phyloP scores from a whole-genome alignment of 2,797 vertebrate genomes.

The Gymnothorax reevesii region DNA sequence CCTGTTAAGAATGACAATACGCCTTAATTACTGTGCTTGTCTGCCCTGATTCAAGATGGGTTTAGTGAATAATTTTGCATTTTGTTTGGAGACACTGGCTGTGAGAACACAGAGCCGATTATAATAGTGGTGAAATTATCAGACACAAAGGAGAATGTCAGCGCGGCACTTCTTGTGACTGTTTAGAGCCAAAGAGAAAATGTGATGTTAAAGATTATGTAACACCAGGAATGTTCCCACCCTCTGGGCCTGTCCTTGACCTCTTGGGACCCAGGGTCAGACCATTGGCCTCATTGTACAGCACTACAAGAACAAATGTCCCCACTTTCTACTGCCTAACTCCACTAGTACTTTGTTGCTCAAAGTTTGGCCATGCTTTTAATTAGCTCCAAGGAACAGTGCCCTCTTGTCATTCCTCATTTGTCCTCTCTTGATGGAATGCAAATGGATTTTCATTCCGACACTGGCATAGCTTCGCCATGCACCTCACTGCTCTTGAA shows the following conservation, averaged over 20 bases:
- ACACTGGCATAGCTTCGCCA: background rate
- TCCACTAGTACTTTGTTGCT: constrained; percentile 2
- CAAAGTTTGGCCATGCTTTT: constrained; percentile 1
- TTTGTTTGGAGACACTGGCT: background rate
- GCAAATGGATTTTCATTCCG: background rate
- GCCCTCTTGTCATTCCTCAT: constrained; percentile 7
- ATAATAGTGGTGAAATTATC: background rate
- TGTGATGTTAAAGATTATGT: background rate
- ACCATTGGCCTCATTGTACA: background rate
- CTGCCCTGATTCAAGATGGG: background rate
- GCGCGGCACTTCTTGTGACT: background rate
- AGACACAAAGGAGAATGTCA: background rate
- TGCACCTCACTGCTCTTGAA: background rate
- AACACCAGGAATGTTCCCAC: background rate
- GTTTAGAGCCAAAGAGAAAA: background rate
- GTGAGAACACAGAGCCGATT: background rate
- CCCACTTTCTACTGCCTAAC: too few relatives aligned
- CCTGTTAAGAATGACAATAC: constrained; percentile 1
- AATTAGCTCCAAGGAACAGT: background rate
- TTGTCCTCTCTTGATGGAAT: background rate
- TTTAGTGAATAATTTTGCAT: background rate
- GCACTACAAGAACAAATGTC: background rate
- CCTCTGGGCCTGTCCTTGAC: background rate
- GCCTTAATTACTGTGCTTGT: background rate
- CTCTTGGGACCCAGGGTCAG: background rate